These are phyloP conservation scores for Sarotherodon lohbergeri DNA, from an alignment of 2,113 vertebrate species.

Conservation along the genomic window DNA sequence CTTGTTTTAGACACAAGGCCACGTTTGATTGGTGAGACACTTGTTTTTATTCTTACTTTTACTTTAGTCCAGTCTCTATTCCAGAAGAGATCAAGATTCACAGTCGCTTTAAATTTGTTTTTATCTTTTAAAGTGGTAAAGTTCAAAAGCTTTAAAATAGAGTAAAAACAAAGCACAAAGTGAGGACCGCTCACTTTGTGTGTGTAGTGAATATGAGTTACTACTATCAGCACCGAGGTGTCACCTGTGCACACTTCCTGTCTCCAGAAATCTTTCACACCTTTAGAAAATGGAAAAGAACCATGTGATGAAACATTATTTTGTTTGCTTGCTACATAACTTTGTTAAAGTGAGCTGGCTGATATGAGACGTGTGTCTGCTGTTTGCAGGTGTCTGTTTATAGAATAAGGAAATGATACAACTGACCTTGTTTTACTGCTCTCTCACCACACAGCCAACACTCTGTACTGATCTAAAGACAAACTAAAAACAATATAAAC, in stretches of 20 bases:
- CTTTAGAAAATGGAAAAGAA: neutral
- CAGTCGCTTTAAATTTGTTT: neutral
- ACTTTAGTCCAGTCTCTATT: neutral
- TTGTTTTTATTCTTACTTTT: neutral
- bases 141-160: neutral
- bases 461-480: neutral
- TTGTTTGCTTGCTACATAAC: fast-evolving
- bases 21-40: neutral
- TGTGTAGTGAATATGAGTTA: neutral
- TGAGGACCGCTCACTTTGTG: neutral
- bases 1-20: neutral
- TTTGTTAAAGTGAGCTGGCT: fast-evolving
- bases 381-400: neutral
- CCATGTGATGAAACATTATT: fast-evolving
- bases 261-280: neutral
- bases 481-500: neutral
- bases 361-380: neutral
- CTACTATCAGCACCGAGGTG: neutral
- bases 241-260: fast-evolving
- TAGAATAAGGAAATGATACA: neutral
- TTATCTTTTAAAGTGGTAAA: neutral
- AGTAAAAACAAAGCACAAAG: neutral
- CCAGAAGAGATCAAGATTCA: neutral
- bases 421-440: neutral
- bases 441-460: neutral